A percentile compares a stretch with the other conserved stretches of the same genome.
Conservation (phyloP, 1,140 invertebrate species). For the Procambarus clarkii region DNA sequence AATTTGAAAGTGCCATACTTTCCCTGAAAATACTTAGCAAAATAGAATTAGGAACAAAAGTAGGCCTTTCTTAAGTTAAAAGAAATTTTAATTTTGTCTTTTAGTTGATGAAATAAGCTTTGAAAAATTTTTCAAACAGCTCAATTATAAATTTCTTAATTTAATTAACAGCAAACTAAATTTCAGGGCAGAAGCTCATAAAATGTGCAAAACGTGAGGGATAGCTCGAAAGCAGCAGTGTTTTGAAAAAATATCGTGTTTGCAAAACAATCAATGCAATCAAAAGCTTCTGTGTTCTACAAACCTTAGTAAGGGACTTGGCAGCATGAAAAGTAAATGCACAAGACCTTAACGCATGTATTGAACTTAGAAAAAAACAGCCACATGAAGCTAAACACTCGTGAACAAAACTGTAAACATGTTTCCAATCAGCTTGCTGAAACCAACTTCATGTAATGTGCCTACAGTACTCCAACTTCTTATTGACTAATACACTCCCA, state of each 20-base stretch:
- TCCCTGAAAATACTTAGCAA: too few relatives aligned
- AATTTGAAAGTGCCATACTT: too few relatives aligned
- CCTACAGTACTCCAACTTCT: too few relatives aligned
- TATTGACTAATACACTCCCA: too few relatives aligned
- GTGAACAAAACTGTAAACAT: background rate
- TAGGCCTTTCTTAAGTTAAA: background rate
- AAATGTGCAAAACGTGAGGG: background rate
- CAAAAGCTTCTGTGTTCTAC: constrained; percentile 76
- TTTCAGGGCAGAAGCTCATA: background rate
- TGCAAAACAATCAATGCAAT: constrained; percentile 6
- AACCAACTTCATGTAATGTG: too few relatives aligned
- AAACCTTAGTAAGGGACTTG: constrained; percentile 90
- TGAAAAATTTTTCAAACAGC: background rate
- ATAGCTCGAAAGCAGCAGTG: background rate
- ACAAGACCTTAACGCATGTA: constrained; percentile 30
- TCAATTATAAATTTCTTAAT: background rate
- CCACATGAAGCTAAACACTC: background rate
- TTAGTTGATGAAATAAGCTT: background rate
- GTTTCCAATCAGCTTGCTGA: background rate
- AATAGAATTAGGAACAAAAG: too few relatives aligned
- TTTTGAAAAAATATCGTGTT: background rate
- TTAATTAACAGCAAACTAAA: background rate
- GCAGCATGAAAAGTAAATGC: constrained; percentile 96
- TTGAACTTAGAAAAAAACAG: background rate
- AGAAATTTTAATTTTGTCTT: background rate